Percentiles rank a stretch among this genome's conserved stretches.
Evolutionary conservation across 2,113 vertebrate species (phyloP).

Genomic region (Sclerurus mexicanus): DNA sequence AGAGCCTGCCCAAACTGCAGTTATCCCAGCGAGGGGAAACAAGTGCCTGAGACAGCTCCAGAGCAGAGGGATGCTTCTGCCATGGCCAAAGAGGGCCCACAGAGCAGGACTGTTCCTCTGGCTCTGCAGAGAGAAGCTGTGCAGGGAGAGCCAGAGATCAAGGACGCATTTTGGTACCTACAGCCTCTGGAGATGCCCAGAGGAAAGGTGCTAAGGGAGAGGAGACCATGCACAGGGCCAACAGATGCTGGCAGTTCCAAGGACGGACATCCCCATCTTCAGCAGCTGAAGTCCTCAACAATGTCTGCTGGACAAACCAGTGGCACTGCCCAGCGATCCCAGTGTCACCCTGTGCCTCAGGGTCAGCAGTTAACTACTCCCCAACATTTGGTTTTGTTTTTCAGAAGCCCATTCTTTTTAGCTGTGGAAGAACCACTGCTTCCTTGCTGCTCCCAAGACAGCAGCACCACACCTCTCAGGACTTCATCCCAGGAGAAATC

Average conservation of each 20-base stretch:
- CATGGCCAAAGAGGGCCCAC: not conserved
- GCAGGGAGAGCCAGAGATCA: not conserved
- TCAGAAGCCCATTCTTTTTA: not conserved
- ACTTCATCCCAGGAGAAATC: not conserved
- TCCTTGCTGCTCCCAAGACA: not conserved
- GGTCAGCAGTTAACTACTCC: not conserved
- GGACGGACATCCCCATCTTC: not conserved
- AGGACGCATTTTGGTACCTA: not conserved
- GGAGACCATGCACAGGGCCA: not conserved
- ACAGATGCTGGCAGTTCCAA: not conserved
- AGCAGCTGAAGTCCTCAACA: not conserved
- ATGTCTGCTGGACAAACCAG: not conserved
- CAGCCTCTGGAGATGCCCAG: not conserved
- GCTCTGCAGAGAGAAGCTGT: not conserved
- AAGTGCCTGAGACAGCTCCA: not conserved
- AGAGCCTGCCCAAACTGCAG: not conserved
- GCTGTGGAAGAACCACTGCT: not conserved
- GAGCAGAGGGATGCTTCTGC: not conserved
- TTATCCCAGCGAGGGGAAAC: rapidly evolving
- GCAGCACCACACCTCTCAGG: not conserved
- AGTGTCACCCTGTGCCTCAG: rapidly evolving
- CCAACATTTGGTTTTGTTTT: not conserved
- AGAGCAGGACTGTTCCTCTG: not conserved
- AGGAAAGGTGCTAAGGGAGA: not conserved
- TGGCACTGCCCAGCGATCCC: not conserved